Evolutionary conservation across 1,140 invertebrate species (phyloP).

Genomic region (Drosophila ananassae): DNA sequence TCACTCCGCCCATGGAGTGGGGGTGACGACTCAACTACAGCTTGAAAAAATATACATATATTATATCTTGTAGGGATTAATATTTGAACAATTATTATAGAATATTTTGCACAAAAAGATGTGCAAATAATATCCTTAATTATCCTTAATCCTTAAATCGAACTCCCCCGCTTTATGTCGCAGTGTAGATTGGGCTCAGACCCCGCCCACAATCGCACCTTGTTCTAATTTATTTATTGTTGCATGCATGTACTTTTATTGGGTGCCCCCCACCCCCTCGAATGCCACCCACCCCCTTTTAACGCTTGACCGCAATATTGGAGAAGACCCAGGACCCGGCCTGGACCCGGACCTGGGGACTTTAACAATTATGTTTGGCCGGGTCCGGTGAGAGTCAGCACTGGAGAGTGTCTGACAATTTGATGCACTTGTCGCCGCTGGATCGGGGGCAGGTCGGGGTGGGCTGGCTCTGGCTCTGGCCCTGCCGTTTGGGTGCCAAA

Average conservation of each 20-base stretch:
- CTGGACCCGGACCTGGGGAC: constrained; percentile 12
- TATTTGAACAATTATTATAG: too few species aligned
- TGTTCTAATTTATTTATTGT: constrained; percentile 80
- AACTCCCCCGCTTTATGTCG: background rate
- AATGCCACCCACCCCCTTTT: background rate
- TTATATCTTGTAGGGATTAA: too few species aligned
- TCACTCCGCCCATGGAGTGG: background rate
- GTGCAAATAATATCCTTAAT: too few species aligned
- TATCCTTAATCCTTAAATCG: too few species aligned
- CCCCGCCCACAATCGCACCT: constrained; percentile 52
- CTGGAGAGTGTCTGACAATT: constrained; percentile 64
- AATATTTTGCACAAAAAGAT: too few species aligned
- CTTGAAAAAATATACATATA: background rate
- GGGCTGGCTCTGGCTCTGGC: constrained; percentile 2
- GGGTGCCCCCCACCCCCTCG: constrained; percentile 26
- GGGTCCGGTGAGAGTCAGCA: constrained; percentile 72
- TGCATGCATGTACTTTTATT: constrained; percentile 74
- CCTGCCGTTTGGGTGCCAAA: constrained; percentile 72
- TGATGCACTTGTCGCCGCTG: constrained; percentile 67
- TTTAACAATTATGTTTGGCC: constrained; percentile 72
- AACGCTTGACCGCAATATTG: constrained; percentile 37
- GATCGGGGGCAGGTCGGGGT: too few species aligned
- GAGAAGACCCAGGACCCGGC: background rate
- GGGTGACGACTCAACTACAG: constrained; percentile 14
- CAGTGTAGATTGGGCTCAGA: constrained; percentile 8